A percentile compares a stretch with the other conserved stretches of the same genome.
phyloP scores from a whole-genome alignment of 1,140 invertebrate species.

The Grapholita molesta region DNA sequence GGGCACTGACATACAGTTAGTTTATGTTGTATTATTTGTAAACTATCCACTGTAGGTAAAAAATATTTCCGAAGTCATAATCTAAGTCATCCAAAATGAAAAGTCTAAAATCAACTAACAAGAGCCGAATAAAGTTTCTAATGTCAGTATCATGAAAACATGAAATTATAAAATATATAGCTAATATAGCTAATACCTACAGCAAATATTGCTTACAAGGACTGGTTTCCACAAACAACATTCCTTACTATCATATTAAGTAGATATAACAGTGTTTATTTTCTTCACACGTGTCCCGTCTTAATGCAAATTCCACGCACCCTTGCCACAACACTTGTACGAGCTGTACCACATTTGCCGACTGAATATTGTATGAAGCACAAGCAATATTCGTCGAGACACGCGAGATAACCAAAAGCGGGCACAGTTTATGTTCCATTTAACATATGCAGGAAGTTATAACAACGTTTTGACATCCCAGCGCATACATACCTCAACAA shows the following conservation, averaged over 20 bases:
- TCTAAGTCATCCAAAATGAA: no score
- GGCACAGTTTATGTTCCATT: constrained; percentile 4
- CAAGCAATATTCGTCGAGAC: constrained; percentile 4
- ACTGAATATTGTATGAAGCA: constrained; percentile 13
- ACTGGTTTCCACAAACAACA: background rate
- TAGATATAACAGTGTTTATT: background rate
- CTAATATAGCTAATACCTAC: background rate
- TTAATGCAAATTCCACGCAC: background rate
- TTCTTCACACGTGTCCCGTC: background rate
- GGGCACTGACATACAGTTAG: no score
- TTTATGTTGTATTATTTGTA: no score
- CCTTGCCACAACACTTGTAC: background rate
- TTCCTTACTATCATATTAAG: background rate
- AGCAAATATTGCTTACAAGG: background rate
- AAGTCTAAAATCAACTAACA: no score
- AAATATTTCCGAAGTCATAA: no score
- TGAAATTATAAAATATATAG: no score
- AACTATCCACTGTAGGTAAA: no score
- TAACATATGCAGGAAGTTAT: constrained; percentile 9
- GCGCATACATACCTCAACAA: background rate
- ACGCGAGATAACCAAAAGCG: background rate
- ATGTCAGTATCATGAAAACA: no score
- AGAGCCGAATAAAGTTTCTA: no score
- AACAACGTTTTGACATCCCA: background rate
- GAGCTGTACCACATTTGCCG: background rate